Evolutionary conservation across 2,888 invertebrate species (phyloP), one percentile per base, ranked within the genome.

Genomic region (Parelbella ahira): DNA sequence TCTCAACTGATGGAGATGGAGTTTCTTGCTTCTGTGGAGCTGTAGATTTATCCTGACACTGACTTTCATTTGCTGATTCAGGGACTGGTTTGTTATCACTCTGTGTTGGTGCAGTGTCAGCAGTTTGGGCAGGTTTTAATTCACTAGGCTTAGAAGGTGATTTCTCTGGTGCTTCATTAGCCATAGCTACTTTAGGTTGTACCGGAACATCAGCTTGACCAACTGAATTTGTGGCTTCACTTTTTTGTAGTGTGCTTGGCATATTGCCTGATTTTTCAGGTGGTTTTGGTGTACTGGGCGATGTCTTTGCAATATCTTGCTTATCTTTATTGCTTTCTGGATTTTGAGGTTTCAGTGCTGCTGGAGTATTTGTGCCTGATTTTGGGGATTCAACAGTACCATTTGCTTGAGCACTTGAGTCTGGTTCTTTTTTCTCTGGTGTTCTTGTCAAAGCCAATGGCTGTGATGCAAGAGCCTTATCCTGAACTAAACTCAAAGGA

Each of bases 201-300:
- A 58, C 58, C 1, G 72, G 68, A 29, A 68, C 63, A 34, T 81
- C 82, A 2, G 60, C 55, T 38, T 69, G 66, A 20, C 49, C 62
- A 2, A 60, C 60, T 19, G 69, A 50, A 48, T 56, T 71, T 2
- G 68, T 55, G 2, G 66, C 48, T 45, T 83, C 84, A 15, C 60
- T 49, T 53, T 84, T 84, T 37, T 77, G 82, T n/a, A 77, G 76
- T 20, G 78, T 79, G 37, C 53, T 68, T 1, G 70, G 74, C 4
- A 65, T 57, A 58, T 54, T 70, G 13, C 58, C 47, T 0, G 68
- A 68, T 38, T 54, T 61, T 59, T 86, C 87, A 56, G 84, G 80
- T 19, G 87, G 86, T 51, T 83, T 86, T 13, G 82, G 74, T 44
- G 84, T 81, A 62, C 83, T 83, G 1, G 84, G 83, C 54, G 84